Evolutionary conservation across 92 coral and sea anemone genomes (phyloP).

Genomic region (Parazoanthus darwini): DNA sequence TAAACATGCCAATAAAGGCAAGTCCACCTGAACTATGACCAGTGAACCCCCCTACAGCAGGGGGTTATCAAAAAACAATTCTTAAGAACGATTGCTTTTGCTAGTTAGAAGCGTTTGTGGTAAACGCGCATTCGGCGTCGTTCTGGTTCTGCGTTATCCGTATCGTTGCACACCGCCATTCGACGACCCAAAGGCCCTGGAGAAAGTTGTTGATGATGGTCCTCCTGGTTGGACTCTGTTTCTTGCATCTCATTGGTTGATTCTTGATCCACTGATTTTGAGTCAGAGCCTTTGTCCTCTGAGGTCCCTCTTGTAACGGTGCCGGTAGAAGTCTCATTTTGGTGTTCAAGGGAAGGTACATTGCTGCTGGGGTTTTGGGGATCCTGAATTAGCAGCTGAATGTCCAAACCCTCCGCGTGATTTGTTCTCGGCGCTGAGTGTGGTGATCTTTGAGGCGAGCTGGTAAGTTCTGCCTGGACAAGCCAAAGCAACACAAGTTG

Average conservation of each 20-base stretch:
- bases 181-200: conserved; percentile 18
- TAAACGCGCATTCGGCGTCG: conserved; percentile 42
- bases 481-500: not conserved
- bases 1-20: not conserved
- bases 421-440: not conserved
- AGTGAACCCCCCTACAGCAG: not conserved
- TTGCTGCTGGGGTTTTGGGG: not conserved
- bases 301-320: not conserved
- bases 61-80: not conserved
- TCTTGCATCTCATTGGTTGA: not conserved
- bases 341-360: conserved; percentile 14
- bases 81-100: not conserved
- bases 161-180: conserved; percentile 37
- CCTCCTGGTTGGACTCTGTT: not conserved
- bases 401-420: not conserved
- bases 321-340: not conserved
- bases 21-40: not conserved
- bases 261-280: not conserved
- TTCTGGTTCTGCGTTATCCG: conserved; percentile 25
- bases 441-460: not conserved
- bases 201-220: not conserved
- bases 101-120: conserved; percentile 22
- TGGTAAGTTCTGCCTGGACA: not conserved
- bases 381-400: not conserved
- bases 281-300: not conserved